These are phyloP conservation scores for Chrysocyon brachyurus DNA, from an alignment of 2,797 vertebrate genomes.

Conservation along the genomic window DNA sequence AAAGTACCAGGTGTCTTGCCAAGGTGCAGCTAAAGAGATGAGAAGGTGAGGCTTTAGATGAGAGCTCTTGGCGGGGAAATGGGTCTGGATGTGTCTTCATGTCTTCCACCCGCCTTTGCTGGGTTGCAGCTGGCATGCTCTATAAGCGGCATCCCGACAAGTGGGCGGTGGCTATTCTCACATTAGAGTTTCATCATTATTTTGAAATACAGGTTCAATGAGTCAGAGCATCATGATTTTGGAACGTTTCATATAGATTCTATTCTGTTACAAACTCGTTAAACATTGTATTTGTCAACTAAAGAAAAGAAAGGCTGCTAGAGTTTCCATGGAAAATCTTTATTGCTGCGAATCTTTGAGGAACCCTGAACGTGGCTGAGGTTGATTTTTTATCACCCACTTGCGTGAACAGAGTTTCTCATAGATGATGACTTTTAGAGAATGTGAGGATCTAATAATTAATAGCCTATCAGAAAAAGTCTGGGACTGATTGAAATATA, in stretches of 20 bases:
- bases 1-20: not conserved
- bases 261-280: not conserved
- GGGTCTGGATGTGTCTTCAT: not conserved
- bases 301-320: not conserved
- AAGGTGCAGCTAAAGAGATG: not conserved
- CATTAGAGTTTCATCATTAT: not conserved
- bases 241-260: not conserved
- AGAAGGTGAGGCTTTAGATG: not conserved
- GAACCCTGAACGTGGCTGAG: not conserved
- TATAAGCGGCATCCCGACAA: not conserved
- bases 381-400: not conserved
- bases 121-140: accelerated
- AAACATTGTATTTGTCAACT: not conserved
- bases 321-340: not conserved
- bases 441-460: not conserved
- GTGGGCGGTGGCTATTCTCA: not conserved
- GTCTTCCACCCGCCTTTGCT: not conserved
- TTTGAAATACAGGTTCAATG: not conserved
- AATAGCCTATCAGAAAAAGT: not conserved
- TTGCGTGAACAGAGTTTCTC: not conserved
- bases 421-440: not conserved
- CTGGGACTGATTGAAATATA: not conserved
- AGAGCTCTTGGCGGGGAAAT: not conserved
- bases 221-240: not conserved
- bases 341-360: not conserved